These are phyloP conservation scores for Acanthoscelides obtectus DNA, from an alignment of 2,888 invertebrate species.

Conservation along the genomic window DNA sequence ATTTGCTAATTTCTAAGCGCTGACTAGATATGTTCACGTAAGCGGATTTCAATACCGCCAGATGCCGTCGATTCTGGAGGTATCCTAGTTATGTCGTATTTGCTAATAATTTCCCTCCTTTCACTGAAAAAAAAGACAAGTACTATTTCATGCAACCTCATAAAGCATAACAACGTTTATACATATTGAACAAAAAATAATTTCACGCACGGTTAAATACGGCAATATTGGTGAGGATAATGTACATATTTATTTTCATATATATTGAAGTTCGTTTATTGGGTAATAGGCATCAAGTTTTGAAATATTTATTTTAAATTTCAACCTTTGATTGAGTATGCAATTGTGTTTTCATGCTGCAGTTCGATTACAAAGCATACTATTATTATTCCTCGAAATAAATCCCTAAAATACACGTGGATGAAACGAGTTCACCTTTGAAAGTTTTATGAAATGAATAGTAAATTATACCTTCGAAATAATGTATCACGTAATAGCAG, in stretches of 20 bases:
- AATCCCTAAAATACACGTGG: neutral
- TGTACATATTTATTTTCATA: neutral
- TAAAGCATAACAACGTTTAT: no score
- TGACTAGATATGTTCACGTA: no score
- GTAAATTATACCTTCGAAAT: neutral
- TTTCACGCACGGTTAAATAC: neutral
- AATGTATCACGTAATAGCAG: no score
- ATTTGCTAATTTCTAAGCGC: no score
- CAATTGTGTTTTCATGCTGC: neutral
- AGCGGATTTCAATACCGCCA: no score
- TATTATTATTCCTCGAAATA: neutral
- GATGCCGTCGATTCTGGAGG: no score
- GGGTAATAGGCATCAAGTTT: neutral
- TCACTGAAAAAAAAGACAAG: no score
- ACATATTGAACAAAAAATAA: no score
- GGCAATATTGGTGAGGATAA: neutral
- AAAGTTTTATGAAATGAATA: neutral
- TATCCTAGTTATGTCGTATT: no score
- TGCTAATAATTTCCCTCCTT: no score
- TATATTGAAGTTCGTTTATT: neutral
- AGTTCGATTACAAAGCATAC: neutral
- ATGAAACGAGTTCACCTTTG: neutral
- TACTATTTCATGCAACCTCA: no score
- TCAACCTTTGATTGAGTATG: no score
- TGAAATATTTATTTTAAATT: neutral